Percentiles rank a stretch among this genome's conserved stretches.
Evolutionary conservation across 2,888 invertebrate genomes (phyloP).

Genomic region (Scaeva pyrastri): DNA sequence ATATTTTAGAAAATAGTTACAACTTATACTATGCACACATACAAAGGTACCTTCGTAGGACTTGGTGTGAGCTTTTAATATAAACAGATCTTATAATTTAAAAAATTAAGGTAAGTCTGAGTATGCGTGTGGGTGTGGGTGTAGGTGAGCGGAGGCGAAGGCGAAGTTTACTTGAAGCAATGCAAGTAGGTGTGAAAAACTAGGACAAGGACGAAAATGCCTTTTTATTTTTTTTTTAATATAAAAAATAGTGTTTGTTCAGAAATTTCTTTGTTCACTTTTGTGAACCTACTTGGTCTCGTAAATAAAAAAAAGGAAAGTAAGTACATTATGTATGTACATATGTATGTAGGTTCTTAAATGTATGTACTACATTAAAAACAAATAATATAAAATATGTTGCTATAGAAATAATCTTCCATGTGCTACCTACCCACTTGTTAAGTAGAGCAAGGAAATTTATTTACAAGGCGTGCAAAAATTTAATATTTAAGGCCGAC

Average conservation of each 20-base stretch:
- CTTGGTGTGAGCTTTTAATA: neutral
- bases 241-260: constrained; percentile 59
- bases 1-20: constrained; percentile 58
- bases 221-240: constrained; percentile 15
- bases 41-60: neutral
- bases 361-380: no score
- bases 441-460: no score
- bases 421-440: no score
- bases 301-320: neutral
- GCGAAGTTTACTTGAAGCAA: constrained; percentile 36
- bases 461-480: no score
- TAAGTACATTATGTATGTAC: no score
- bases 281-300: neutral
- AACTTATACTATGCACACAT: no score
- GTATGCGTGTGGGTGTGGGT: constrained; percentile 1
- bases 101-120: neutral
- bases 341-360: no score
- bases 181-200: constrained; percentile 40
- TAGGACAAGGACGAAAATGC: constrained; percentile 66
- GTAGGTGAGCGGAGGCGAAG: neutral
- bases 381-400: no score
- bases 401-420: no score
- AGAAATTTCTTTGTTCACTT: constrained; percentile 57
- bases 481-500: no score
- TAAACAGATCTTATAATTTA: neutral